Conservation (phyloP, 2,888 invertebrate genomes). For the Scelioninae gen. 1 region DNA sequence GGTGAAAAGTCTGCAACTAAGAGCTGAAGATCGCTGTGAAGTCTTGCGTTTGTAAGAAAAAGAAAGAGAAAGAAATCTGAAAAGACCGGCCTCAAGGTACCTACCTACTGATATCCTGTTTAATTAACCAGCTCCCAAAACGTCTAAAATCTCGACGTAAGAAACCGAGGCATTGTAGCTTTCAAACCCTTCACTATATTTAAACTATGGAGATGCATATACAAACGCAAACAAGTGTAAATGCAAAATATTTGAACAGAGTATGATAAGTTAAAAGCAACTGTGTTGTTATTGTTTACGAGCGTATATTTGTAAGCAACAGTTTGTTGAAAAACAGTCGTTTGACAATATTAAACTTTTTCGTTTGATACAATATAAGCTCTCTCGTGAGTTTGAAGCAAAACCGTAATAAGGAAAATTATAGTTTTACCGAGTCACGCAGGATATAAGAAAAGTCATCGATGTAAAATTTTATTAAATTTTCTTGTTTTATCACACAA, state of each 20-base stretch:
- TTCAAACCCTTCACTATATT: slow-evolving; percentile 35
- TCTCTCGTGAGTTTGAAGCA: neutral
- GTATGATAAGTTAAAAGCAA: neutral
- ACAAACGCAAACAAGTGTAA: slow-evolving; percentile 19
- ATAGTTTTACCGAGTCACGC: neutral
- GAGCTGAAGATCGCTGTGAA: slow-evolving; percentile 64
- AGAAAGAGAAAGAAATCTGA: slow-evolving; percentile 49
- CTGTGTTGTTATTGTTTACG: neutral
- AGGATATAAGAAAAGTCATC: neutral
- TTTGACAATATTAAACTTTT: neutral
- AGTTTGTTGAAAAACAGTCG: neutral
- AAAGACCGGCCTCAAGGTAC: slow-evolving; percentile 60
- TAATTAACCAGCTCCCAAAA: slow-evolving; percentile 74
- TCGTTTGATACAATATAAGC: slow-evolving; percentile 1
- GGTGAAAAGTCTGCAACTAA: slow-evolving; percentile 66
- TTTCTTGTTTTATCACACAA: neutral
- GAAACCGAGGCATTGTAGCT: slow-evolving; percentile 43
- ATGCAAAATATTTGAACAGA: slow-evolving; percentile 18
- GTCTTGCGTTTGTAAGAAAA: slow-evolving; percentile 58
- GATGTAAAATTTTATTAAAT: slow-evolving; percentile 21
- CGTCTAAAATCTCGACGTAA: slow-evolving; percentile 39
- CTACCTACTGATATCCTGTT: slow-evolving; percentile 76
- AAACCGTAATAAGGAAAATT: neutral
- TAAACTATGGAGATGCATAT: slow-evolving; percentile 8
- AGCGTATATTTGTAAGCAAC: neutral